Evolutionary conservation across 2,113 vertebrate species (phyloP).

Genomic region (Equus przewalskii): DNA sequence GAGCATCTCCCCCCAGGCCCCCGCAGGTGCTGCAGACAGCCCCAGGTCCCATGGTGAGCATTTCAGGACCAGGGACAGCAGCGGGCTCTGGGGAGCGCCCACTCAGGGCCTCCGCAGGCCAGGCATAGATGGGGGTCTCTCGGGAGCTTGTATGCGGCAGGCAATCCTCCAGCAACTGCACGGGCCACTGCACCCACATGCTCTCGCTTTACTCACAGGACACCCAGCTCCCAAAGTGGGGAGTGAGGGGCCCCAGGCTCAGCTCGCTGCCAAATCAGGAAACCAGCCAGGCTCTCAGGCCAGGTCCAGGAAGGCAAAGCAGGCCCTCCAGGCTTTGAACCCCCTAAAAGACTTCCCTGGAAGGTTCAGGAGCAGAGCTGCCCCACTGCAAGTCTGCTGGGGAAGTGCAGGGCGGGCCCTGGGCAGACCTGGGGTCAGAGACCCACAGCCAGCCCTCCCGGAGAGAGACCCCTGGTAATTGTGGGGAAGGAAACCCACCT

Average conservation of each 20-base stretch:
- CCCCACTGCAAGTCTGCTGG: not conserved
- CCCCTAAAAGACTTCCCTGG: rapidly evolving
- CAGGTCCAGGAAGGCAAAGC: not conserved
- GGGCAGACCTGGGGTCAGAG: not conserved
- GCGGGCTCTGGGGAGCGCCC: rapidly evolving
- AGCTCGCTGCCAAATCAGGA: rapidly evolving
- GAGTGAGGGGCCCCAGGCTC: not conserved
- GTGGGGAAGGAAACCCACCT: not conserved
- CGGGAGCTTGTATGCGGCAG: rapidly evolving
- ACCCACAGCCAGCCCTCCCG: not conserved
- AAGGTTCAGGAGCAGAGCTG: not conserved
- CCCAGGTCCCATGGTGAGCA: rapidly evolving
- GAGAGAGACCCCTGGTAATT: rapidly evolving
- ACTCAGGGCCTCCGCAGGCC: rapidly evolving
- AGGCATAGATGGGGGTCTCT: rapidly evolving
- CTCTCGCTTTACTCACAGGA: rapidly evolving
- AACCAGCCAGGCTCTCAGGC: rapidly evolving
- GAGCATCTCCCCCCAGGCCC: not conserved
- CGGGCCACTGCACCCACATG: rapidly evolving
- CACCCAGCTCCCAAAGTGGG: not conserved
- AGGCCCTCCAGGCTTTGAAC: not conserved
- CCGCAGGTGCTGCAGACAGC: not conserved
- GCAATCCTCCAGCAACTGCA: rapidly evolving
- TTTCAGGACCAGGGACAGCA: conserved; percentile 64
- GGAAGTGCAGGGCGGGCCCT: rapidly evolving